These are phyloP conservation scores for Muntiacus muntjak DNA, from an alignment of 2,113 vertebrate species.

Conservation along the genomic window DNA sequence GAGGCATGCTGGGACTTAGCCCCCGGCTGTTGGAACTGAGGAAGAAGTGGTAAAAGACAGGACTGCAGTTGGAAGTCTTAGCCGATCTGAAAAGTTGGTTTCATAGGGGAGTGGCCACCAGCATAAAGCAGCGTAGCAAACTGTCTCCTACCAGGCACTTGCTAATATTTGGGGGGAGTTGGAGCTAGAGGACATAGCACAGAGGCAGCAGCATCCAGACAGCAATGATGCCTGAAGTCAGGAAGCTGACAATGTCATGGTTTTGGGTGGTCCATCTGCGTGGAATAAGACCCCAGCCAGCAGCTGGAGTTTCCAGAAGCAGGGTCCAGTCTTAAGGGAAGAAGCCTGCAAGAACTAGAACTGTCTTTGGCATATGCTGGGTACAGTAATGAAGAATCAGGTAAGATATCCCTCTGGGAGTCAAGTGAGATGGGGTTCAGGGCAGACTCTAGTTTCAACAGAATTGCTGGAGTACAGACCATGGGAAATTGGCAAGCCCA, in stretches of 20 bases:
- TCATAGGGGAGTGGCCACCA: not conserved
- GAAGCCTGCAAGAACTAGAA: slow-evolving; percentile 37
- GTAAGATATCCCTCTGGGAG: not conserved
- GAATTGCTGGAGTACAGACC: not conserved
- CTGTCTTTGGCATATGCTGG: not conserved
- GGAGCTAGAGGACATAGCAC: not conserved
- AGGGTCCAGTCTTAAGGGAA: slow-evolving; percentile 33
- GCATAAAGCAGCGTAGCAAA: not conserved
- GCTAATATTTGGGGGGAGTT: slow-evolving; percentile 5
- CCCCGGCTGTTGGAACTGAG: not conserved
- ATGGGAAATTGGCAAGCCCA: not conserved
- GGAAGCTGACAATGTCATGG: slow-evolving; percentile 60
- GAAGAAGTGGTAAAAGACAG: slow-evolving; percentile 13
- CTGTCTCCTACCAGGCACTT: not conserved
- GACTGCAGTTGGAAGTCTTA: not conserved
- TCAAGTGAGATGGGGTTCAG: not conserved
- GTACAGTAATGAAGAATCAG: not conserved
- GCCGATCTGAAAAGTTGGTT: not conserved
- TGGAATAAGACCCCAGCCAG: slow-evolving; percentile 66
- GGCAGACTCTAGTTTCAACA: not conserved
- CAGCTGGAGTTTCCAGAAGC: slow-evolving; percentile 62
- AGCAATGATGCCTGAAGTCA: slow-evolving; percentile 39
- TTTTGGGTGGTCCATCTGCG: slow-evolving; percentile 73
- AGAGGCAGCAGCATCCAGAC: slow-evolving; percentile 4
- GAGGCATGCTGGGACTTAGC: slow-evolving; percentile 31